Conservation (phyloP, 1,140 invertebrate species). For the Pogonognathellus flavescens region DNA sequence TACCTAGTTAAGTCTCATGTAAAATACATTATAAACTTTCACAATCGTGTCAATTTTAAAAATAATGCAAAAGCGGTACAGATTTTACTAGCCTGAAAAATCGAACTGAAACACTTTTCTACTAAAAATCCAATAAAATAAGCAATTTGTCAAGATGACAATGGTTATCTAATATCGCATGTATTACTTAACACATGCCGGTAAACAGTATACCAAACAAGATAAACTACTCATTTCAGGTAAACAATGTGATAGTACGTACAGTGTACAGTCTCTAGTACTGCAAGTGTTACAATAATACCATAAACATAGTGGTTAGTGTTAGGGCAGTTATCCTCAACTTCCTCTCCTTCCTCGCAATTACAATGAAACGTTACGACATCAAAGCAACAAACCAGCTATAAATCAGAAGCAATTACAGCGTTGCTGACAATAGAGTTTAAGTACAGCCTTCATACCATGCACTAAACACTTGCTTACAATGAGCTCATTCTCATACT, state of each 20-base stretch:
- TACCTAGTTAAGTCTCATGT: neutral
- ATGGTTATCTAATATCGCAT: neutral
- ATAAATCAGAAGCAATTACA: slow-evolving; percentile 45
- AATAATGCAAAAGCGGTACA: neutral
- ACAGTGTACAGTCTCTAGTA: neutral
- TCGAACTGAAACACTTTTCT: slow-evolving; percentile 25
- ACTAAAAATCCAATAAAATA: slow-evolving; percentile 7
- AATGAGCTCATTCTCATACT: slow-evolving; percentile 40
- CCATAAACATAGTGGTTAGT: slow-evolving; percentile 25
- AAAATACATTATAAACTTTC: slow-evolving; percentile 2
- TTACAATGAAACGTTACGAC: slow-evolving; percentile 48
- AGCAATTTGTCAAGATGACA: neutral
- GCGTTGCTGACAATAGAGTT: slow-evolving; percentile 18
- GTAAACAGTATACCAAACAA: slow-evolving; percentile 8
- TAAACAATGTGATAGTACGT: slow-evolving; percentile 4
- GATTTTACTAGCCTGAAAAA: slow-evolving; percentile 3
- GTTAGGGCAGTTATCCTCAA: slow-evolving; percentile 30
- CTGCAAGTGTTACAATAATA: neutral
- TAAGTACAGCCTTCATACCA: slow-evolving; percentile 25
- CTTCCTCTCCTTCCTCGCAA: slow-evolving; percentile 42
- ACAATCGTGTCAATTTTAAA: neutral
- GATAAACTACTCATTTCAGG: slow-evolving; percentile 18
- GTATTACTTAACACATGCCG: slow-evolving; percentile 41
- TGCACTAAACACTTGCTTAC: slow-evolving; percentile 30
- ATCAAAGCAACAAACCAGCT: slow-evolving; percentile 16